phyloP scores from a whole-genome alignment of 2,113 vertebrate species.

The Lagenorhynchus albirostris region DNA sequence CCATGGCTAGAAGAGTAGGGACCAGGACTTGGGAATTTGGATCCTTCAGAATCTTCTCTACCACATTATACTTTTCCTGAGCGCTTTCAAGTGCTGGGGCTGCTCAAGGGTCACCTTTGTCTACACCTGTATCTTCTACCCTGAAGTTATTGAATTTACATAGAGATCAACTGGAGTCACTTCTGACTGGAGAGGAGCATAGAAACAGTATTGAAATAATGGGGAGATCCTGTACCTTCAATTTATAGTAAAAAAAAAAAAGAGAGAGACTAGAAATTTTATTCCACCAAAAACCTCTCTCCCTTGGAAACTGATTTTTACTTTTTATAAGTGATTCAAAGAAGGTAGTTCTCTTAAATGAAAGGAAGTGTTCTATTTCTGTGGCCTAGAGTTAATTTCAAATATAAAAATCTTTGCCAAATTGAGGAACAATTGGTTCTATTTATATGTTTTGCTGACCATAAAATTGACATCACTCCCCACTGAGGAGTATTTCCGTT shows the following conservation, averaged over 20 bases:
- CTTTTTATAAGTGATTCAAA: constrained; percentile 47
- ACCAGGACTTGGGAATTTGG: not conserved
- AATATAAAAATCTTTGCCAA: constrained; percentile 80
- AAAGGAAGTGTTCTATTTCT: constrained; percentile 80
- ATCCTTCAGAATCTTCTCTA: not conserved
- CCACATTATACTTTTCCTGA: not conserved
- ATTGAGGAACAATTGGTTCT: constrained; percentile 84
- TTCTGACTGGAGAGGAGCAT: not conserved
- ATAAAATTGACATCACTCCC: constrained; percentile 77
- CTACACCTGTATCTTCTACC: not conserved
- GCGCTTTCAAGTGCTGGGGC: not conserved
- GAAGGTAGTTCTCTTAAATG: constrained; percentile 50
- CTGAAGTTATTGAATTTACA: not conserved
- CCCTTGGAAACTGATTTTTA: constrained; percentile 64
- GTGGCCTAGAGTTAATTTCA: constrained; percentile 82
- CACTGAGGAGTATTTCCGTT: constrained; percentile 72
- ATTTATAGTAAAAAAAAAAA: not conserved
- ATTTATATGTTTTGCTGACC: constrained; percentile 83
- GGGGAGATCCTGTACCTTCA: not conserved
- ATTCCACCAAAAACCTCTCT: constrained; percentile 44
- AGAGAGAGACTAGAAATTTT: constrained; percentile 37
- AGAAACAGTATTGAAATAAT: not conserved
- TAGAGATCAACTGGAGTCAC: not conserved
- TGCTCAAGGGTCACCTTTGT: not conserved
- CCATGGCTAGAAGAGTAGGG: not conserved